phyloP scores from a whole-genome alignment of 2,888 invertebrate genomes.

The Trissoscelio sp. region DNA sequence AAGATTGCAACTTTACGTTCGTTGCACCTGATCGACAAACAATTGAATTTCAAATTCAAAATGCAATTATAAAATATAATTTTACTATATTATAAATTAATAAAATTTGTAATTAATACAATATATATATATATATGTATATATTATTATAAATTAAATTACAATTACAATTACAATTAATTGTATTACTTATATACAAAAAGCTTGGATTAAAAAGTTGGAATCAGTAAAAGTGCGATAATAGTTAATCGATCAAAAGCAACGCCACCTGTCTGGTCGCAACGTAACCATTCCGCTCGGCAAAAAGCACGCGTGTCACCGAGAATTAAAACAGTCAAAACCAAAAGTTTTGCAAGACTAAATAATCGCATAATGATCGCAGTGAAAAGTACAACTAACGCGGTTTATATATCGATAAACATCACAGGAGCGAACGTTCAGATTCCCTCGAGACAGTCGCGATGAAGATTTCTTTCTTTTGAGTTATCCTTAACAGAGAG shows the following conservation, averaged over 20 bases:
- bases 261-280: conserved; percentile 40
- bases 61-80: no score
- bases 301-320: conserved; percentile 47
- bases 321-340: conserved; percentile 16
- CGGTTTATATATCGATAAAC: conserved; percentile 39
- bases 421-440: conserved; percentile 62
- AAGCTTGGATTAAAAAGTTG: no score
- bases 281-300: conserved; percentile 41
- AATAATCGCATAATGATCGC: conserved; percentile 26
- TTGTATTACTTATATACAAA: no score
- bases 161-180: no score
- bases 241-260: conserved; percentile 33
- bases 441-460: conserved; percentile 32
- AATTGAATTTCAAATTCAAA: no score
- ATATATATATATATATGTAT: no score
- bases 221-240: no score
- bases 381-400: conserved; percentile 43
- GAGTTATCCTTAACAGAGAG: no score
- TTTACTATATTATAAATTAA: no score
- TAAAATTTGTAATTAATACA: no score
- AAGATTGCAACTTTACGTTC: conserved; percentile 53
- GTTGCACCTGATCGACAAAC: conserved; percentile 22
- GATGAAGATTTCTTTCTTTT: conserved; percentile 28
- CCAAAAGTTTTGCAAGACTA: conserved; percentile 36
- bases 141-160: no score